Conservation (phyloP, 37 sponge, comb jelly and placozoan species). For the Oopsacas minuta region DNA sequence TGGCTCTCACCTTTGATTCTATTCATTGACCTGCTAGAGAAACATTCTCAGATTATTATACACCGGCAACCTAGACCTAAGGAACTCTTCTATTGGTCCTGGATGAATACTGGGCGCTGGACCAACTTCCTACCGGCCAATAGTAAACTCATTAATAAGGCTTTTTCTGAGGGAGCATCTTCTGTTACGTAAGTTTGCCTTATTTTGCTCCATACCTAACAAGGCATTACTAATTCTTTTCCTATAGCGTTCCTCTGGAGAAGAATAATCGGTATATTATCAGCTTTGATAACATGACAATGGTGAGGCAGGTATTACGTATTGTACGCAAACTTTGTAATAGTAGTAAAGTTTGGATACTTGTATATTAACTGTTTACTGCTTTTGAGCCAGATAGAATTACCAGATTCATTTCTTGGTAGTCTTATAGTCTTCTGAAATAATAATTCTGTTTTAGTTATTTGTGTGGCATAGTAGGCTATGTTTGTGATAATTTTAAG, state of each 20-base stretch:
- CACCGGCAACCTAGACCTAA: background rate
- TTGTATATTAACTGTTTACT: too few relatives aligned
- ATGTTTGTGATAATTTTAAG: background rate
- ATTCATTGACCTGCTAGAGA: conserved; percentile 32
- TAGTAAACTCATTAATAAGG: background rate
- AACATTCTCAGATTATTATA: background rate
- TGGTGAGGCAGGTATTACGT: too few relatives aligned
- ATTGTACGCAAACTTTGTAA: too few relatives aligned
- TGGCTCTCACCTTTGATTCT: conserved; percentile 34
- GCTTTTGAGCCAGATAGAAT: too few relatives aligned
- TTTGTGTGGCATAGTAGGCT: background rate
- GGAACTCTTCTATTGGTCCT: background rate
- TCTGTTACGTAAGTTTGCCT: background rate
- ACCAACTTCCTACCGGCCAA: background rate
- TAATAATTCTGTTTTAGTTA: too few relatives aligned
- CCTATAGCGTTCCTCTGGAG: background rate
- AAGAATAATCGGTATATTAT: background rate
- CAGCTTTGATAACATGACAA: background rate
- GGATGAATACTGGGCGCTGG: background rate
- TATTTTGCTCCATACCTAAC: background rate
- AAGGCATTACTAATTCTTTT: background rate
- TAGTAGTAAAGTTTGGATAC: too few relatives aligned
- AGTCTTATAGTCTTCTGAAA: too few relatives aligned
- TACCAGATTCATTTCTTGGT: too few relatives aligned
- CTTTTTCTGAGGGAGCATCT: background rate